These are phyloP conservation scores for Atrina japonica DNA, from an alignment of 2,888 invertebrate genomes.

Conservation along the genomic window DNA sequence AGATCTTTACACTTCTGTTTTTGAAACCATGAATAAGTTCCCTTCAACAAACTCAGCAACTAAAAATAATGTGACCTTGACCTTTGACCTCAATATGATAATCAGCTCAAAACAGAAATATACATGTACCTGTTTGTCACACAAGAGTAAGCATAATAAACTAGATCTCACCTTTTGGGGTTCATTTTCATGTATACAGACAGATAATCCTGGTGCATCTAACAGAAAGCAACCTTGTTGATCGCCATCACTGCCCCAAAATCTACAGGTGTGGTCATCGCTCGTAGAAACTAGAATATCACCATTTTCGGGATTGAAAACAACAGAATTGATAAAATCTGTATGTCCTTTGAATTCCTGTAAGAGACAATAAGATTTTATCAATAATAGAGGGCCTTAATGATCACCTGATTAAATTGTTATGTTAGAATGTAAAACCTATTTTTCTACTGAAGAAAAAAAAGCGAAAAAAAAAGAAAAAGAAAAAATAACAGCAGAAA, in stretches of 20 bases:
- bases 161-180: conserved; percentile 84
- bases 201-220: conserved; percentile 84
- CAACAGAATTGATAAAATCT: conserved; percentile 86
- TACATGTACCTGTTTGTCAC: too few species aligned
- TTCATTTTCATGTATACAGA: conserved; percentile 87
- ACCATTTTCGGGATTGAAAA: conserved; percentile 86
- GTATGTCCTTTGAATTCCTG: conserved; percentile 85
- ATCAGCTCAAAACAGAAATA: too few species aligned
- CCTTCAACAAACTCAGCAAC: too few species aligned
- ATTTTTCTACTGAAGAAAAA: too few species aligned
- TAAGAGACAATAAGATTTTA: conserved; percentile 14
- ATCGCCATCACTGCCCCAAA: conserved; percentile 84
- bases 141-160: too few species aligned
- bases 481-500: too few species aligned
- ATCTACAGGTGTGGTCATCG: conserved; percentile 88
- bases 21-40: too few species aligned
- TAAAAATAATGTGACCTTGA: too few species aligned
- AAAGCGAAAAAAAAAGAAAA: too few species aligned
- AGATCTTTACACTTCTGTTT: too few species aligned
- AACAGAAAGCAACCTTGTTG: conserved; percentile 85
- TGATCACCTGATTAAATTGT: too few species aligned
- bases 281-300: conserved; percentile 87
- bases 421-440: background rate
- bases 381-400: background rate
- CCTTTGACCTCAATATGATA: too few species aligned